Base-by-base conservation (phyloP, 2,797 vertebrate species). In the Sebastes baramenuke region DNA sequence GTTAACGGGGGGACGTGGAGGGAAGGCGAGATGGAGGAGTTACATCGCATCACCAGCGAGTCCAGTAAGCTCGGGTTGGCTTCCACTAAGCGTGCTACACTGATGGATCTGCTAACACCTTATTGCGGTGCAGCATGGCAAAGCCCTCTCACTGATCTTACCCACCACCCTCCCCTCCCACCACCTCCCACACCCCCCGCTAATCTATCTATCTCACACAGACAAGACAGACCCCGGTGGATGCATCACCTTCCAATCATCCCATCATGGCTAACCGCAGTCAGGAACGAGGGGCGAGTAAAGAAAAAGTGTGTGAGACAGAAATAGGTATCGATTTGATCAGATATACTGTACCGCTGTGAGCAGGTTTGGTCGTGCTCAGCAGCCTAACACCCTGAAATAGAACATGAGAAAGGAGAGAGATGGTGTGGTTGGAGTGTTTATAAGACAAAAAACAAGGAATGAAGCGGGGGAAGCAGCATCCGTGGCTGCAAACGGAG, bases 211-310 rank as follows among this genome's bases (percentile, higher is more conserved):
- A 87, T 93, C 87, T 86, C 76, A 56, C 78, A 77, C 75, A 78
- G 87, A 89, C 85, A 67, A 83, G 72, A 81, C 79, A 58, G 80
- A 92, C 70, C 69, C 16, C 16, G 16, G 16, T 82, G 89, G 81
- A 92, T 86, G 75, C 81, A 93, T 92, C 67, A 30, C 85, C 83
- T 88, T 86, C 87, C 88, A 90, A 95, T 93, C 92, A 92, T 89
- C 90, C 76, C 46, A 93, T 92, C 88, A 80, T 27, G 29, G 81
- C 79, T 81, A 84, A 88, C 79, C 29, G 22, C 81, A 68, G 83
- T 83, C 75, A 81, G 85, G 88, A 87, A 88, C 46, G 18, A 83
- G 84, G 75, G 73, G 56, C 65, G 79, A 72, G 70, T 71, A 78
- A 52, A 74, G 59, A 84, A 77, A 89, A 89, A 82, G 77, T 82